Conservation (phyloP, 2,797 vertebrate genomes). For the Lophotriccus pileatus region DNA sequence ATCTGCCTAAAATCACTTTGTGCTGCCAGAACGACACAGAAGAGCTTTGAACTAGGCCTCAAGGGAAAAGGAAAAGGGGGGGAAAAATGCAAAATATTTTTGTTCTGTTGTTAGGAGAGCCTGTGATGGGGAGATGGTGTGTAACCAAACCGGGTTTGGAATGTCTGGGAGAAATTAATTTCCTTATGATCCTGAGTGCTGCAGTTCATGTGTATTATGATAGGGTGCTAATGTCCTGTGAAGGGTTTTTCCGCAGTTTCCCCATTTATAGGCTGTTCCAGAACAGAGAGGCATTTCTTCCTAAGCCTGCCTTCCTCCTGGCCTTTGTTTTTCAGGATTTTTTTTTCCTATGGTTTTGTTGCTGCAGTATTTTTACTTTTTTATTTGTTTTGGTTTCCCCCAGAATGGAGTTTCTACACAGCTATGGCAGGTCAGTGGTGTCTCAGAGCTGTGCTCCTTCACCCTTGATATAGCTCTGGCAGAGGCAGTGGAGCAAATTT, state of each 20-base stretch:
- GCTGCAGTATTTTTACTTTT: background rate
- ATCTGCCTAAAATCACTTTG: background rate
- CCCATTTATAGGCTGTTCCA: background rate
- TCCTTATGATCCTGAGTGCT: background rate
- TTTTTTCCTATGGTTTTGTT: background rate
- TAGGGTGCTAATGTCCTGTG: background rate
- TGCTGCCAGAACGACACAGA: background rate
- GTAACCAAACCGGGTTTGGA: background rate
- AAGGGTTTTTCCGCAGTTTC: background rate
- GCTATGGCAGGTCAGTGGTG: background rate
- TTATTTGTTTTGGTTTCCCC: background rate
- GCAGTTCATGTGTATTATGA: background rate
- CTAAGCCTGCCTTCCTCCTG: background rate
- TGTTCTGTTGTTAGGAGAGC: background rate
- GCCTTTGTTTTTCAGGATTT: background rate
- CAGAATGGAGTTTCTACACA: background rate
- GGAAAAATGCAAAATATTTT: background rate
- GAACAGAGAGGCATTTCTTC: background rate
- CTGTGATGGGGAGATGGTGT: background rate
- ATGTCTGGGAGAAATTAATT: background rate
- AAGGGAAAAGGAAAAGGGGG: background rate
- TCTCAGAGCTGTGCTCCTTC: background rate
- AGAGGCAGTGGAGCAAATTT: background rate
- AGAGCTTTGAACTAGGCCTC: background rate
- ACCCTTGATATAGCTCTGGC: background rate